A percentile compares a stretch with the other conserved stretches of the same genome.
These are phyloP conservation scores for Andrena haemorrhoa DNA, from an alignment of 2,888 invertebrate species.

Conservation along the genomic window DNA sequence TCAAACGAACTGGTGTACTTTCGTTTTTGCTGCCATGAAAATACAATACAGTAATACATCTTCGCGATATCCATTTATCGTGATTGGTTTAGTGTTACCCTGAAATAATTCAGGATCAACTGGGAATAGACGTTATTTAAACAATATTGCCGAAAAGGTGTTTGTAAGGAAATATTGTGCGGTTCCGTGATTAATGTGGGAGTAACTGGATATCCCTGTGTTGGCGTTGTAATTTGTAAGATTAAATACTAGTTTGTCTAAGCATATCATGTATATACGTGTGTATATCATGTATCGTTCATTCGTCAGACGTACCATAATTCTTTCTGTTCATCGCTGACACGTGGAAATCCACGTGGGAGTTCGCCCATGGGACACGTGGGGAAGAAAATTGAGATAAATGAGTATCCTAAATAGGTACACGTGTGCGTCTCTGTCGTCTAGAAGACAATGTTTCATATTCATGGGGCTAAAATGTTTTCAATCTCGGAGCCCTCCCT, in stretches of 20 bases:
- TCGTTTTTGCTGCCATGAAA: no score
- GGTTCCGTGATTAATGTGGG: no score
- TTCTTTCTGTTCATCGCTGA: conserved; percentile 10
- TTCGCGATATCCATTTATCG: neutral
- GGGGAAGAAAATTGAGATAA: conserved; percentile 40
- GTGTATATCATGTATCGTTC: neutral
- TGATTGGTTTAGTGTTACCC: neutral
- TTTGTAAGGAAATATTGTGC: neutral
- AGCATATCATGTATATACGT: neutral
- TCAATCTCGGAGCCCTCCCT: neutral
- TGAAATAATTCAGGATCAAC: neutral
- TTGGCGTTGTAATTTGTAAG: conserved; percentile 5
- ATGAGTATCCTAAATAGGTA: conserved; percentile 43
- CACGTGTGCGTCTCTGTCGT: conserved; percentile 43
- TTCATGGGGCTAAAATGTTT: neutral
- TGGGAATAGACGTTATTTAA: no score
- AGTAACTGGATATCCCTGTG: neutral
- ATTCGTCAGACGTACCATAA: conserved; percentile 6
- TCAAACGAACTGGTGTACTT: no score
- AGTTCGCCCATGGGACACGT: conserved; percentile 21
- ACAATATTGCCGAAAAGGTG: neutral
- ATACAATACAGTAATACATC: no score
- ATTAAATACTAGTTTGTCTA: neutral
- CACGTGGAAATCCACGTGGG: conserved; percentile 30
- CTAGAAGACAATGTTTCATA: conserved; percentile 23